phyloP scores from a whole-genome alignment of 2,113 vertebrate species.

The Sakesphorus luctuosus region DNA sequence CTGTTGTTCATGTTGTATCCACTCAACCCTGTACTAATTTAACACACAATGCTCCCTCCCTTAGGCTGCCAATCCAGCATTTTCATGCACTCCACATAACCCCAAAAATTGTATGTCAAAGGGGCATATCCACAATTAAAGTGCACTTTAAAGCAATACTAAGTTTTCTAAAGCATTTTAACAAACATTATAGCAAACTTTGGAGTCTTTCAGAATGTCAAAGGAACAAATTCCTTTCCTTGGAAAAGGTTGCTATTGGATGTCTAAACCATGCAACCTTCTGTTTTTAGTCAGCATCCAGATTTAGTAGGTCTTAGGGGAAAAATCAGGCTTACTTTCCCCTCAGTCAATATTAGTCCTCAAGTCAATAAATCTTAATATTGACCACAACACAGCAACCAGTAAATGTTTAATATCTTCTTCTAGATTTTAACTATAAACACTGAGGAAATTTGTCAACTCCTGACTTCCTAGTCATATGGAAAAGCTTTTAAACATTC shows the following conservation, averaged over 20 bases:
- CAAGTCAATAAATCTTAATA: slow-evolving; percentile 65
- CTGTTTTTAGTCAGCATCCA: slow-evolving; percentile 40
- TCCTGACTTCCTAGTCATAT: slow-evolving; percentile 71
- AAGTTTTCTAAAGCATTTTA: neutral
- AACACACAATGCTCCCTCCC: neutral
- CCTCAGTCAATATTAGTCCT: slow-evolving; percentile 19
- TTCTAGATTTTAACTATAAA: slow-evolving; percentile 72
- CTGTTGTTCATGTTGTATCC: neutral
- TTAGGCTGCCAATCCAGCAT: neutral
- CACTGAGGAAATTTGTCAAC: slow-evolving; percentile 59
- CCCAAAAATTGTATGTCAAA: neutral
- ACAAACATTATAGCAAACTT: neutral
- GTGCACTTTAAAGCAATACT: neutral
- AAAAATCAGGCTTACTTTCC: slow-evolving; percentile 25
- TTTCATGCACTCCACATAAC: neutral
- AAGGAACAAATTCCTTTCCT: neutral
- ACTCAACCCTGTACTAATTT: neutral
- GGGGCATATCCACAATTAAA: neutral
- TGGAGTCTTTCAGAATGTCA: neutral
- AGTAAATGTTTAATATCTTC: slow-evolving; percentile 66
- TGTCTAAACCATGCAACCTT: neutral
- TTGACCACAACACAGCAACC: slow-evolving; percentile 61
- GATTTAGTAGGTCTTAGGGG: slow-evolving; percentile 2
- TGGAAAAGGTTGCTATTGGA: neutral
- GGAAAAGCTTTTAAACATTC: slow-evolving; percentile 72